Evolutionary conservation across 2,888 invertebrate genomes (phyloP), one percentile per base, ranked within the genome.

Genomic region (Drosophila demipolita): DNA sequence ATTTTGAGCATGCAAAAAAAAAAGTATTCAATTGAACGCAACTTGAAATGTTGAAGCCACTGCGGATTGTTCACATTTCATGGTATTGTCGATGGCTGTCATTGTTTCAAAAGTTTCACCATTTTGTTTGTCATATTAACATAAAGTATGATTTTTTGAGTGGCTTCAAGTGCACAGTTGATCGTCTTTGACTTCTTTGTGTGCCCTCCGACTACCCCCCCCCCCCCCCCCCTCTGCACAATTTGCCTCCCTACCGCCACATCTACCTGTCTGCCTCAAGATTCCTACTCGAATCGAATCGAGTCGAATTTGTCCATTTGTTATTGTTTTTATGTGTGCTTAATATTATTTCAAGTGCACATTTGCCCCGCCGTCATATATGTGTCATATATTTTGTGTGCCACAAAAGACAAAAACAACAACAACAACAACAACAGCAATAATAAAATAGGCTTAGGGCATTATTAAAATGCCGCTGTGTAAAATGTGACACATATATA

Each of bases 101-200:
- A 75, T 66, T 78, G 81, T 80, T 72, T 73, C 62, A 63, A 75
- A 82, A 68, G 66, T 83, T 81, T 83, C 81, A 83, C 77, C 90
- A 87, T 87, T 83, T 81, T 81, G 90, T 90, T 87, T 90, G 87
- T 90, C 90, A 87, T 90, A 87, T 89, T 77, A 81, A 84, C 88
- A 69, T 85, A 77, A 73, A 90, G 90, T 87, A 83, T 89, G 89
- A 90, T 81, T 90, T 83, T 73, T 89, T 77, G 76, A 87, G 90
- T 81, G 87, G 74, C 83, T 66, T 75, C 64, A 52, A 80, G 81
- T 64, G 17, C 64, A 36, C 63, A 49, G 77, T 64, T 67, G 78
- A 78, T 78, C 66, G 76, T 57, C 50, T 54, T 32, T 45, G 42
- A 63, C 52, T 54, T 40, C 57, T 20, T 62, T n/a, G 9, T 17